These are phyloP conservation scores for Oryctes rhinoceros DNA, from an alignment of 1,140 invertebrate species.

Conservation along the genomic window DNA sequence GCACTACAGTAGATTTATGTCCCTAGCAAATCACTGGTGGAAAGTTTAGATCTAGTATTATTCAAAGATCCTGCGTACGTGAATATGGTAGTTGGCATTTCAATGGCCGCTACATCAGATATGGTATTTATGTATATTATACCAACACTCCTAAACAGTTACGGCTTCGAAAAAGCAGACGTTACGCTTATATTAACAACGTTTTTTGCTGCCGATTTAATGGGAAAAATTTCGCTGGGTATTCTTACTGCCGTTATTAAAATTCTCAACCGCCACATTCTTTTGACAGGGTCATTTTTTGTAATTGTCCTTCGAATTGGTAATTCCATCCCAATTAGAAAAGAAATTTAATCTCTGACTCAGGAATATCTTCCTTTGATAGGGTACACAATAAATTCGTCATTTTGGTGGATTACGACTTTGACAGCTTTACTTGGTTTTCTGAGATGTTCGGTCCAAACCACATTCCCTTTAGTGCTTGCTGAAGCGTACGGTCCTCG, in stretches of 20 bases:
- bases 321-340: conserved; percentile 41
- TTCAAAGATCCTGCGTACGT: conserved; percentile 54
- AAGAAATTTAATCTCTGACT: background rate
- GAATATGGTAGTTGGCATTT: conserved; percentile 53
- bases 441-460: conserved; percentile 41
- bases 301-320: conserved; percentile 52
- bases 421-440: conserved; percentile 37
- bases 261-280: conserved; percentile 52
- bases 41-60: conserved; percentile 52
- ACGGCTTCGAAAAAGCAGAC: conserved; percentile 49
- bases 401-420: background rate
- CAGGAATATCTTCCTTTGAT: background rate
- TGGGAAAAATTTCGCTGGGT: conserved; percentile 51
- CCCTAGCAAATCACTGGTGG: conserved; percentile 46
- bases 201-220: conserved; percentile 53
- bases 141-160: conserved; percentile 51
- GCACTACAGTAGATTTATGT: background rate
- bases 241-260: conserved; percentile 47
- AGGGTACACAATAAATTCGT: conserved; percentile 46
- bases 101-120: conserved; percentile 52
- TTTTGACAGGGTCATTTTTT: conserved; percentile 51
- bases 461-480: conserved; percentile 40
- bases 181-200: conserved; percentile 52
- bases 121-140: conserved; percentile 54
- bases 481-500: conserved; percentile 38